A percentile compares a stretch with the other conserved stretches of the same genome.
phyloP scores from a whole-genome alignment of 2,888 invertebrate species.

The Boloria selene region DNA sequence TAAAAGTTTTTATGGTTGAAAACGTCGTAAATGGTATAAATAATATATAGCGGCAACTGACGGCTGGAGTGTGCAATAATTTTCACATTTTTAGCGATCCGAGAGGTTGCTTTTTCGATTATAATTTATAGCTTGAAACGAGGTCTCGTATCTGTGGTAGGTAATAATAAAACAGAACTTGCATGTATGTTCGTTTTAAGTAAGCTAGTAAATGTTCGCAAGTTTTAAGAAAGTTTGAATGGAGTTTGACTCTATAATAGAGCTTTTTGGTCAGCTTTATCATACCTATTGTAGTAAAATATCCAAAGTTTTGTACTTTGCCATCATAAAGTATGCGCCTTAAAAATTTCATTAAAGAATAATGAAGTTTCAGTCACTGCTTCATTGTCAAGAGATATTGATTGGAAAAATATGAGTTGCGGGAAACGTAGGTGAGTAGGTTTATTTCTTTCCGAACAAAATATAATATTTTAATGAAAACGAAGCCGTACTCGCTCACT shows the following conservation, averaged over 20 bases:
- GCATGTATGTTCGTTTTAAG: conserved; percentile 5
- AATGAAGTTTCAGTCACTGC: no score
- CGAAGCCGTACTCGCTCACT: conserved; percentile 25
- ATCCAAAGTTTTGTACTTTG: no score
- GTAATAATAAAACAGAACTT: conserved; percentile 12
- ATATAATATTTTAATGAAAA: background rate
- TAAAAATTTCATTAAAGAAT: no score
- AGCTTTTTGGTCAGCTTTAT: no score
- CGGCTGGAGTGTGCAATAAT: conserved; percentile 67
- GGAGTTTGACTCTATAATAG: no score
- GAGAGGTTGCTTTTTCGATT: conserved; percentile 73
- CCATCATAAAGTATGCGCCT: no score
- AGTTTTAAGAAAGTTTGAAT: background rate
- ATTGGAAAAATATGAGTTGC: no score
- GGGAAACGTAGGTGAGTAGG: no score
- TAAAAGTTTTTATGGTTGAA: conserved; percentile 74
- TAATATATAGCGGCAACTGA: conserved; percentile 67
- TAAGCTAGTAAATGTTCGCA: background rate
- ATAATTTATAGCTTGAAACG: conserved; percentile 72
- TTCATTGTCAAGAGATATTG: no score
- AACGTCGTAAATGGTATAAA: conserved; percentile 76
- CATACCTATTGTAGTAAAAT: no score
- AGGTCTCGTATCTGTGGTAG: conserved; percentile 45
- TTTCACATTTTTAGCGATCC: conserved; percentile 72
- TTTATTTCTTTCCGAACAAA: no score